phyloP scores from a whole-genome alignment of 1,140 invertebrate species.

The Vollenhovia emeryi region DNA sequence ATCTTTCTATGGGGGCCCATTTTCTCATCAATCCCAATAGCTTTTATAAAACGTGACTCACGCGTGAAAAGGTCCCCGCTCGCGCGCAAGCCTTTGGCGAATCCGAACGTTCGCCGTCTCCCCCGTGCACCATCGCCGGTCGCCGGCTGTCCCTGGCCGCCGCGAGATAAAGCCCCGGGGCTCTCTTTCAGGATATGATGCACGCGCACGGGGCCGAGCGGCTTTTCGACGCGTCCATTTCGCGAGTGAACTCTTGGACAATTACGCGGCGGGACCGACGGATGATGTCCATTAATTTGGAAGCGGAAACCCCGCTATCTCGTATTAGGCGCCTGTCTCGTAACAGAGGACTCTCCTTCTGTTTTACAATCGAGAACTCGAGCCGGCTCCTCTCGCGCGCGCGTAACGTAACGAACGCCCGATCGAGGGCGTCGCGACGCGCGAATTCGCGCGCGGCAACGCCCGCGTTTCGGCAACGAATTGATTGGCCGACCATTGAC shows the following conservation, averaged over 20 bases:
- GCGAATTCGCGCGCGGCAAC: background rate
- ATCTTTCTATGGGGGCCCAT: slow-evolving; percentile 81
- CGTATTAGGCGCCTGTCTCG: no score
- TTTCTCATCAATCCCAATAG: slow-evolving; percentile 84
- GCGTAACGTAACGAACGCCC: background rate
- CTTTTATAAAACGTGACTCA: slow-evolving; percentile 83
- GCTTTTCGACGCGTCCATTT: no score
- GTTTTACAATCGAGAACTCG: slow-evolving; percentile 13
- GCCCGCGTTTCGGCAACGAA: slow-evolving; percentile 26
- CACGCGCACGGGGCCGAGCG: no score
- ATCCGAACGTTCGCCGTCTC: slow-evolving; percentile 55
- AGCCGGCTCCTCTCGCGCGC: background rate
- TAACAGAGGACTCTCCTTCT: no score
- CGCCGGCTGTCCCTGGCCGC: background rate
- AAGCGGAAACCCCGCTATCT: no score
- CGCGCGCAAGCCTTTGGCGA: slow-evolving; percentile 69
- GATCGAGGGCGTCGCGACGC: background rate
- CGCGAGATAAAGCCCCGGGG: background rate
- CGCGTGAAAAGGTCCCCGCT: slow-evolving; percentile 81
- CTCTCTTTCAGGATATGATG: slow-evolving; percentile 2
- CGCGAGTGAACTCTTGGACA: no score
- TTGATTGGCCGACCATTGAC: slow-evolving; percentile 21
- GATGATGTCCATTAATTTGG: no score
- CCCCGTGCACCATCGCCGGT: slow-evolving; percentile 7
- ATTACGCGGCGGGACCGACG: no score